phyloP scores from a whole-genome alignment of 2,113 vertebrate species.

The Scomber scombrus region DNA sequence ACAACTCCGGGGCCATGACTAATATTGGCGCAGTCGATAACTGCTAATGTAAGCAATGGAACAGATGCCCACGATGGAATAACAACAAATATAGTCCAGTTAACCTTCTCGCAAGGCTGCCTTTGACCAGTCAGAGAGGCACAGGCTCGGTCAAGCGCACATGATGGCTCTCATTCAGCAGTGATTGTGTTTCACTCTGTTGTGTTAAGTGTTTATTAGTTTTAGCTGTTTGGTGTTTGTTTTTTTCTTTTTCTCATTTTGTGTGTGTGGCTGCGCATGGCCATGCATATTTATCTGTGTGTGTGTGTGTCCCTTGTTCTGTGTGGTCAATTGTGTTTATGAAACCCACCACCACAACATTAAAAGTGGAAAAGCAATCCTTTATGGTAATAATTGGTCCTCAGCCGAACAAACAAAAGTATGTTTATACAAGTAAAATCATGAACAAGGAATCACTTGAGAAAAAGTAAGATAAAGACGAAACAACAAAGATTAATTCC shows the following conservation, averaged over 20 bases:
- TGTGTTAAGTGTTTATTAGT: constrained; percentile 77
- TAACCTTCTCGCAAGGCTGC: constrained; percentile 83
- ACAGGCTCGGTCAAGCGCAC: constrained; percentile 72
- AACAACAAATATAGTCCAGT: constrained; percentile 79
- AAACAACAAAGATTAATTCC: constrained; percentile 76
- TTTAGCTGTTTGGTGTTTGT: constrained; percentile 41
- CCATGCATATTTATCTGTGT: background rate
- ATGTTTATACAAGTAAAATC: constrained; percentile 71
- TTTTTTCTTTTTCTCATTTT: background rate
- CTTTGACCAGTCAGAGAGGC: constrained; percentile 72
- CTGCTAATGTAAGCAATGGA: constrained; percentile 80
- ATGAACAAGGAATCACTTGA: constrained; percentile 61
- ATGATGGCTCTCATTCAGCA: constrained; percentile 73
- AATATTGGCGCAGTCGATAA: constrained; percentile 82
- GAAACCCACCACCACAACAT: constrained; percentile 50
- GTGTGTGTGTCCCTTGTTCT: constrained; percentile 26
- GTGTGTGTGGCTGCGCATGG: background rate
- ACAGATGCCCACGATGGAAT: constrained; percentile 80
- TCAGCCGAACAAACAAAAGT: constrained; percentile 69
- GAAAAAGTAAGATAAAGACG: constrained; percentile 70
- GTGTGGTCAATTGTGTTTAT: constrained; percentile 73
- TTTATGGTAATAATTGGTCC: constrained; percentile 65
- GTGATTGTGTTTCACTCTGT: constrained; percentile 72
- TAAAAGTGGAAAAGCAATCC: constrained; percentile 72
- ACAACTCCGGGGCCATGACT: constrained; percentile 82